phyloP scores from a whole-genome alignment of 2,888 invertebrate genomes.

The Scaptomyza tumidula region DNA sequence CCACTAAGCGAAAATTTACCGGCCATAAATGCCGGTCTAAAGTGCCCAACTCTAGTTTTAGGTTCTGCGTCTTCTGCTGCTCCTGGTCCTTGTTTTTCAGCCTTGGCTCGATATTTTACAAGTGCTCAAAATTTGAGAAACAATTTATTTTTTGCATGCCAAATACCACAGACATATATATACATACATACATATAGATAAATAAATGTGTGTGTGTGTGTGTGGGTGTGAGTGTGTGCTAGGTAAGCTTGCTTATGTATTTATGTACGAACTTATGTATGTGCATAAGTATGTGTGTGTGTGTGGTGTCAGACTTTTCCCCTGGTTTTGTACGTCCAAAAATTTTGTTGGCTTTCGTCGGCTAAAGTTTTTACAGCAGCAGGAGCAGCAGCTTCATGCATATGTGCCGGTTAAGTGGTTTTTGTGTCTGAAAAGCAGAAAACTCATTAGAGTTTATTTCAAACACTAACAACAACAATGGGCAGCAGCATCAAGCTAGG shows the following conservation, averaged over 20 bases:
- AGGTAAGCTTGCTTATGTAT: background rate
- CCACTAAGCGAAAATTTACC: constrained; percentile 65
- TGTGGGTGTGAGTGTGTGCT: background rate
- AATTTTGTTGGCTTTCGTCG: constrained; percentile 35
- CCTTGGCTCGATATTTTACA: constrained; percentile 23
- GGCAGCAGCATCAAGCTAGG: constrained; percentile 8
- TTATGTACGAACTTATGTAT: constrained; percentile 1
- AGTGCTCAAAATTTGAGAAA: constrained; percentile 45
- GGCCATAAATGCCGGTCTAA: constrained; percentile 57
- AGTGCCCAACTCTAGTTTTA: background rate
- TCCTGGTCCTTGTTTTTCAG: background rate
- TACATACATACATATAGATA: background rate
- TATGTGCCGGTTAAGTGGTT: constrained; percentile 80
- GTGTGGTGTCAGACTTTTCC: constrained; percentile 45
- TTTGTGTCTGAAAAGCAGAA: constrained; percentile 80
- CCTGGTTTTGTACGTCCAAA: constrained; percentile 31
- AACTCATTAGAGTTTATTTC: constrained; percentile 82
- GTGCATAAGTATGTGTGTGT: background rate
- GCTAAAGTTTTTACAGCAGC: constrained; percentile 57
- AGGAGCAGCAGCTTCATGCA: constrained; percentile 54
- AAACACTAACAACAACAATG: constrained; percentile 57
- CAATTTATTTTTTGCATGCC: constrained; percentile 20
- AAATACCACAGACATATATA: constrained; percentile 12
- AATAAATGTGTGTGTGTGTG: background rate
- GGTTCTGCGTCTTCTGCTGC: background rate